These are phyloP conservation scores for Amphipyra berbera DNA, from an alignment of 2,888 invertebrate species.

Conservation along the genomic window DNA sequence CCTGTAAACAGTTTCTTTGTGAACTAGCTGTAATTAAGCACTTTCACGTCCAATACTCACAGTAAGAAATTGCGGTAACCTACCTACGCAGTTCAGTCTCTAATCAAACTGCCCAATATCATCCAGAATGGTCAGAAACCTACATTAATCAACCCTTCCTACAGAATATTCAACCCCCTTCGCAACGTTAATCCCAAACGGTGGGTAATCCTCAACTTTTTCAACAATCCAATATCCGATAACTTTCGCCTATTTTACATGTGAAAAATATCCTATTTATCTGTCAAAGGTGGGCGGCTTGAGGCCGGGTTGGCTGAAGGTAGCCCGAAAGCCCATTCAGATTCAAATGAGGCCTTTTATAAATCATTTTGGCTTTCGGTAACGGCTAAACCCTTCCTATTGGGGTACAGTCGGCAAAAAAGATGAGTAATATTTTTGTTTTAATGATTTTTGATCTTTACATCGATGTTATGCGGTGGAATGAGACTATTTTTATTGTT, in stretches of 20 bases:
- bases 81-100: background rate
- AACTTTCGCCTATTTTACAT: conserved; percentile 55
- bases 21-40: too few relatives aligned
- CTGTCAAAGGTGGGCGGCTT: conserved; percentile 49
- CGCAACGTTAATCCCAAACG: conserved; percentile 18
- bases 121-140: conserved; percentile 17
- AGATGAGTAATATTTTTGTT: conserved; percentile 10
- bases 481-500: background rate
- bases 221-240: conserved; percentile 48
- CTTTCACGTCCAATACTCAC: too few relatives aligned
- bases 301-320: conserved; percentile 60
- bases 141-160: conserved; percentile 46
- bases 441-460: background rate
- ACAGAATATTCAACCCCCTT: conserved; percentile 27
- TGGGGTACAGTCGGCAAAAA: conserved; percentile 61
- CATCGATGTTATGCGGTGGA: background rate
- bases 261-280: conserved; percentile 61
- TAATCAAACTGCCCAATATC: conserved; percentile 35
- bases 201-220: conserved; percentile 39
- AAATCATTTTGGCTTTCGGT: conserved; percentile 83
- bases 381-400: conserved; percentile 72
- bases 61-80: too few relatives aligned
- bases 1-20: too few relatives aligned
- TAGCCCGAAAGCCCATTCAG: conserved; percentile 81
- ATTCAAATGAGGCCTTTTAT: conserved; percentile 87